These are phyloP conservation scores for Solenopsis fugax DNA, from an alignment of 1,140 invertebrate genomes.

Conservation along the genomic window DNA sequence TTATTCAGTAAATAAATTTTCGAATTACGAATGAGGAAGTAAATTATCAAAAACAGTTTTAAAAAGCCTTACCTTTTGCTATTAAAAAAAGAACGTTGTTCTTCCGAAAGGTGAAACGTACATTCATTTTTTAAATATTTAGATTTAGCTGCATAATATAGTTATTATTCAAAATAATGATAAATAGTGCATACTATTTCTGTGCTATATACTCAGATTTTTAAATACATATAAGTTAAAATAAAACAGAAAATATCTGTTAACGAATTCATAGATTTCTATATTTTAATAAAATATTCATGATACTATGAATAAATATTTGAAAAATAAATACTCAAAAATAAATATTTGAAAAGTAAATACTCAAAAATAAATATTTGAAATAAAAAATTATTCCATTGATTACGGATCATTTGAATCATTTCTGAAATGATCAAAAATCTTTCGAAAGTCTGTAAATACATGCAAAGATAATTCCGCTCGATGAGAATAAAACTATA, in stretches of 20 bases:
- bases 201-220: not conserved
- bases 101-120: not conserved
- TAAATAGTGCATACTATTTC: not conserved
- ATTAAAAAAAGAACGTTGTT: not conserved
- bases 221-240: not conserved
- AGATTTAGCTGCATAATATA: not conserved
- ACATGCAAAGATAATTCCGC: not conserved
- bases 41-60: not conserved
- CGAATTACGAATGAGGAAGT: not conserved
- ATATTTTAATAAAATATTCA: not conserved
- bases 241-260: not conserved
- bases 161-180: not conserved
- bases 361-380: not conserved
- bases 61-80: not conserved
- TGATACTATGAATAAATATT: not conserved
- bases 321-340: not conserved
- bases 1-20: not conserved
- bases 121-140: not conserved
- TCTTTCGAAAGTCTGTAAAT: not conserved
- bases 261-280: not conserved
- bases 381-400: slow-evolving; percentile 15
- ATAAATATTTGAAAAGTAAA: not conserved
- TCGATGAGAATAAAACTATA: not conserved
- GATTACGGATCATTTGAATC: not conserved
- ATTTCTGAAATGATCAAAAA: not conserved